These are phyloP conservation scores for Sylvicapra grimmia DNA, from an alignment of 2,113 vertebrate species.

Conservation along the genomic window DNA sequence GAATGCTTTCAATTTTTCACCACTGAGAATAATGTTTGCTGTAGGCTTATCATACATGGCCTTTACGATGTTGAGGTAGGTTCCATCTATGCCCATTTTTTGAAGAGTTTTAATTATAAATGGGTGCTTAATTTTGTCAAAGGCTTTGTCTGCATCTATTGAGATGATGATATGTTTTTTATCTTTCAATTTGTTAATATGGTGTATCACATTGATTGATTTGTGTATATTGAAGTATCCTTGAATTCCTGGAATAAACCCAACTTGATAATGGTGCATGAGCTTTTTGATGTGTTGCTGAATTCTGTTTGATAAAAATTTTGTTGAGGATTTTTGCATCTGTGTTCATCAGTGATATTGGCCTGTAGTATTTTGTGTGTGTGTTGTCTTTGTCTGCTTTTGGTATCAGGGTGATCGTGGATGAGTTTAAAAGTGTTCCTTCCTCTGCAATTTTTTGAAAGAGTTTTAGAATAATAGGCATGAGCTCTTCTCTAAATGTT, in stretches of 20 bases:
- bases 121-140: background rate
- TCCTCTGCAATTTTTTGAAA: background rate
- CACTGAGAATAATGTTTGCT: background rate
- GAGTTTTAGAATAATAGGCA: background rate
- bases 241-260: background rate
- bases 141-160: background rate
- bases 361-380: background rate
- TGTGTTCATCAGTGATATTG: background rate
- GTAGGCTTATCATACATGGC: background rate
- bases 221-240: background rate
- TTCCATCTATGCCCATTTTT: background rate
- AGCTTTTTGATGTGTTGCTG: background rate
- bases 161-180: background rate
- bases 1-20: background rate
- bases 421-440: background rate
- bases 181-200: background rate
- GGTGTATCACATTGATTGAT: background rate
- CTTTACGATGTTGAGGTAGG: background rate
- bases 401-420: background rate
- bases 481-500: background rate
- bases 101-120: background rate
- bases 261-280: background rate
- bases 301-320: background rate
- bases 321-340: background rate
- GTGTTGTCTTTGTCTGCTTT: background rate